Evolutionary conservation across 2,888 invertebrate genomes (phyloP), one percentile per base, ranked within the genome.

Genomic region (Mechanitis mazaeus): DNA sequence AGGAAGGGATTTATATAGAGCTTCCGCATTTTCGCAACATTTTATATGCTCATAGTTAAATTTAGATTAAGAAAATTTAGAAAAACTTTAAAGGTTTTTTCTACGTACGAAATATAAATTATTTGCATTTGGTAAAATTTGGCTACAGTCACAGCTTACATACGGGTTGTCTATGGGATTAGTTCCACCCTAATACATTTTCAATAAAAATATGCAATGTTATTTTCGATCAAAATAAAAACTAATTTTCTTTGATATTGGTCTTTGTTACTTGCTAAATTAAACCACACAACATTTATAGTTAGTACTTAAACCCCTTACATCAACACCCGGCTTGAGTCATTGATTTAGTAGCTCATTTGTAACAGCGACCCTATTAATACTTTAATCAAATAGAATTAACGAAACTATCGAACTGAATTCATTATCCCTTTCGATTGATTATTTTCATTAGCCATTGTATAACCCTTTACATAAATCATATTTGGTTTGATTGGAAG

Each of bases 401-500:
- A 59, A 54, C 31, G 47, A 35, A 57, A 53, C 59, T 58, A 33
- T 35, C 28, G 11, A 47, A 57, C 45, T 59, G 62, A 62, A 64
- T 62, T 58, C 47, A 62, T 64, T 64, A 64, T 59, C 62, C 54
- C 57, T 45, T 7, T n/a, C 38, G 20, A 53, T 46, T 9, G 47
- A n/a, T 47, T 47, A 47, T 47, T 47, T 47, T 20, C 47, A 20
- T 12, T 47, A 20, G n/a, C 47, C 47, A 47, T 50, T 50, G 28
- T 31, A 9, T 12, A 50, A 31, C 50, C 31, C 5, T 28, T 28
- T 50, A 31, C 50, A 50, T 28, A 31, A 50, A 50, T 50, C 28
- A 50, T 31, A 31, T 28, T 28, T 3, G 31, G 28, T 31, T 31
- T 11, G 31, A 31, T 50, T 28, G 50, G 31, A 31, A 11, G 12